Percentiles rank a stretch among this genome's conserved stretches.
phyloP scores from a whole-genome alignment of 2,113 vertebrate genomes.

The Callithrix jacchus region DNA sequence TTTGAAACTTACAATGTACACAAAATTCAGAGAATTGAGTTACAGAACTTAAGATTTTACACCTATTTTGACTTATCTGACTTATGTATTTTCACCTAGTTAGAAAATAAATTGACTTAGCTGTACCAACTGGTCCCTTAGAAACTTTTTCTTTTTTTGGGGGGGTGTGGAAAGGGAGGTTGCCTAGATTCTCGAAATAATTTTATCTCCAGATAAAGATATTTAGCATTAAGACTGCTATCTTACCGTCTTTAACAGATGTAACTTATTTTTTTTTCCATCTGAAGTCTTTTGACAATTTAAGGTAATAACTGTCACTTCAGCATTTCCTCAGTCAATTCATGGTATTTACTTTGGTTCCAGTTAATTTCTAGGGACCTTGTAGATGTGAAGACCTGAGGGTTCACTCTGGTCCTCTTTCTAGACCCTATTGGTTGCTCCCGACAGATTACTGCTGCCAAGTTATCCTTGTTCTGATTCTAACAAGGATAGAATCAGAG shows the following conservation, averaged over 20 bases:
- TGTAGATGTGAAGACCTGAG: background rate
- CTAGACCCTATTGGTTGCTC: background rate
- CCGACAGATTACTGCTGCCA: background rate
- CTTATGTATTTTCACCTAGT: background rate
- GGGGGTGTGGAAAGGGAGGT: background rate
- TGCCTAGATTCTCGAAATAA: background rate
- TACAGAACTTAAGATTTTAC: constrained; percentile 36
- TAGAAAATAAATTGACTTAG: constrained; percentile 46
- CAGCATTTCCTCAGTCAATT: background rate
- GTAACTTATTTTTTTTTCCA: background rate
- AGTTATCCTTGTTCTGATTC: background rate
- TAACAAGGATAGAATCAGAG: no score
- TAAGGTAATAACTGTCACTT: background rate
- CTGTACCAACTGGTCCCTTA: background rate
- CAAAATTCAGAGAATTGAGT: background rate
- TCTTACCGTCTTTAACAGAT: background rate
- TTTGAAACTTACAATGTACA: background rate
- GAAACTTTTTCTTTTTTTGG: background rate
- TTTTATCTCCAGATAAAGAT: background rate
- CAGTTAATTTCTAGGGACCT: background rate
- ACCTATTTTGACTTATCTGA: constrained; percentile 24
- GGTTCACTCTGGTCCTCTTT: background rate
- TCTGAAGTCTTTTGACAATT: background rate
- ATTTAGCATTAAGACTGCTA: no score
- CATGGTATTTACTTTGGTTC: background rate